Percentiles rank a stretch among this genome's conserved stretches.
Evolutionary conservation across 2,113 vertebrate species (phyloP).

Genomic region (Terrapene triunguis): DNA sequence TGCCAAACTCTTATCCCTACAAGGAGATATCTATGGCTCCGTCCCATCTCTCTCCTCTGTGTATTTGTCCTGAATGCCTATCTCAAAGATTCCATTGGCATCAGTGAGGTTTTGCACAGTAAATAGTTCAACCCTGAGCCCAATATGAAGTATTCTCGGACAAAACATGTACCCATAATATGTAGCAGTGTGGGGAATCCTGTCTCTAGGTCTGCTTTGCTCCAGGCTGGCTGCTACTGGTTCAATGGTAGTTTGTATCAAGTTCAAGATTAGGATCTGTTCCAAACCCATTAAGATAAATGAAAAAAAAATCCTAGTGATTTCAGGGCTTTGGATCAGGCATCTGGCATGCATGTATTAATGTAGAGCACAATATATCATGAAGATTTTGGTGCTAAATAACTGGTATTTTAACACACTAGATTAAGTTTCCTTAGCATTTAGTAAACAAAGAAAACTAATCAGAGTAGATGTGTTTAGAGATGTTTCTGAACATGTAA

Average conservation of each 20-base stretch:
- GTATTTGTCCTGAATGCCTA: not conserved
- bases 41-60: not conserved
- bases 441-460: constrained; percentile 43
- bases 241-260: not conserved
- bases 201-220: no score
- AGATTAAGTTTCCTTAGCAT: not conserved
- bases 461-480: constrained; percentile 31
- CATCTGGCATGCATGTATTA: not conserved
- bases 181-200: no score
- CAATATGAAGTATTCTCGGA: not conserved
- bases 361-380: not conserved
- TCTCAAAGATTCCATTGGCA: no score
- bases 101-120: no score
- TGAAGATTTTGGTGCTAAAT: not conserved
- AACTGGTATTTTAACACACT: not conserved
- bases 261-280: not conserved
- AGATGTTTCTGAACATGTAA: constrained; percentile 34
- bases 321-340: not conserved
- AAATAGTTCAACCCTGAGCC: not conserved
- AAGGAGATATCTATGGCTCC: not conserved
- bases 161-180: not conserved
- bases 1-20: not conserved
- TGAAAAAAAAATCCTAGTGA: not conserved
- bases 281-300: not conserved
- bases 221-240: no score